phyloP scores from a whole-genome alignment of 2,888 invertebrate genomes.

The Melipona beecheii region DNA sequence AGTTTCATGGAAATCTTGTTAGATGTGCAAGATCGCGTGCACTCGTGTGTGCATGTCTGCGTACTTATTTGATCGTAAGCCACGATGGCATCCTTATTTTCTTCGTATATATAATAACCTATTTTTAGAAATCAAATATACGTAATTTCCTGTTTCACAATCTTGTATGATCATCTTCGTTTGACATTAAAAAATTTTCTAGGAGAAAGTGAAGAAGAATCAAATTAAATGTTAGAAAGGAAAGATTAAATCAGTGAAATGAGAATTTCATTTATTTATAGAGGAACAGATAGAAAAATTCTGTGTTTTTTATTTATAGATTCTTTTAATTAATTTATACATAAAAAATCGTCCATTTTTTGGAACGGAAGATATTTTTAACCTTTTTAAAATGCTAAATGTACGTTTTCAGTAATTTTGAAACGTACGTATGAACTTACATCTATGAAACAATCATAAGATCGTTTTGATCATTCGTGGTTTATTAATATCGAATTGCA shows the following conservation, averaged over 20 bases:
- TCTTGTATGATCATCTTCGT: background rate
- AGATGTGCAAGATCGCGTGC: background rate
- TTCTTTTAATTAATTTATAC: no score
- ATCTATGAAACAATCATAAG: no score
- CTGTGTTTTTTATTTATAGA: no score
- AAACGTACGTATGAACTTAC: no score
- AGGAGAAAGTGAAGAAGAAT: accelerated
- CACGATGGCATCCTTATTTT: background rate
- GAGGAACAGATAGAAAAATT: no score
- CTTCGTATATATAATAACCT: background rate
- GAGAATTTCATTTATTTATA: no score
- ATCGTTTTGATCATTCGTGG: no score
- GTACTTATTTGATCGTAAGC: background rate
- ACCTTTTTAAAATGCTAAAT: no score
- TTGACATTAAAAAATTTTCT: background rate
- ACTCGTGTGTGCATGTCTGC: background rate
- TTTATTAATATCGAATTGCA: no score
- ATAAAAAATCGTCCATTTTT: no score
- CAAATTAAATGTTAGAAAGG: background rate
- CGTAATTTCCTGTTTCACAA: background rate
- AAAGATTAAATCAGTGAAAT: background rate
- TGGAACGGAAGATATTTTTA: no score
- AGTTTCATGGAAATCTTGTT: conserved; percentile 3
- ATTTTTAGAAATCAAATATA: background rate
- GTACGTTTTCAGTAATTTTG: no score